phyloP scores from a whole-genome alignment of 2,888 invertebrate genomes.

The Melanchra persicariae region DNA sequence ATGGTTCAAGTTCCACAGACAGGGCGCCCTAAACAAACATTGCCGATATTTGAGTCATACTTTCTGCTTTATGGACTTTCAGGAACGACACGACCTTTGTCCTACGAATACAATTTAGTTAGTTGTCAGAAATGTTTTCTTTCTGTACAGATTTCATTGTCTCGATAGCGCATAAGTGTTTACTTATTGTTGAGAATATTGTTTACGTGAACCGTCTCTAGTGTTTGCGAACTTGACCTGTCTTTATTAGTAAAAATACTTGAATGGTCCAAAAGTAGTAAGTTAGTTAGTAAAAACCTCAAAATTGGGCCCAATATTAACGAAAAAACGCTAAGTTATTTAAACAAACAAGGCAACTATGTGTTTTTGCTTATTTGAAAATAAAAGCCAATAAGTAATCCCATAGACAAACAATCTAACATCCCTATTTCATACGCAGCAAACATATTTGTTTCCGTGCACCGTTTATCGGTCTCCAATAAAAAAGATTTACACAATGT shows the following conservation, averaged over 20 bases:
- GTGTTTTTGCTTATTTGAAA: background rate
- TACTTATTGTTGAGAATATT: conserved; percentile 18
- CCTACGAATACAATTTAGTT: conserved; percentile 58
- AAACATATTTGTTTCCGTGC: conserved; percentile 56
- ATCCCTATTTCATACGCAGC: conserved; percentile 33
- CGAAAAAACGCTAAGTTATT: conserved; percentile 13
- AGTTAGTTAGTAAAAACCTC: background rate
- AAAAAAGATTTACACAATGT: conserved; percentile 64
- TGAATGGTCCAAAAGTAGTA: no score
- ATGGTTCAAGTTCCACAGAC: conserved; percentile 73
- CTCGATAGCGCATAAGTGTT: conserved; percentile 5
- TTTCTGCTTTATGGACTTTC: conserved; percentile 63
- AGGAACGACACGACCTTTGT: conserved; percentile 58
- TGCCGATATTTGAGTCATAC: conserved; percentile 72
- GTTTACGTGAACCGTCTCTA: background rate
- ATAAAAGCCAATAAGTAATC: background rate
- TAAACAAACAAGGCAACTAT: background rate
- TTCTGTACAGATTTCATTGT: conserved; percentile 29
- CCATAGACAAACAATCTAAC: conserved; percentile 23
- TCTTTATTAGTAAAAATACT: conserved; percentile 20
- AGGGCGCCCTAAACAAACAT: conserved; percentile 73
- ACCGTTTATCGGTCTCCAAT: conserved; percentile 59
- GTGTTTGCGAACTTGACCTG: background rate
- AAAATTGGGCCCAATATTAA: background rate
- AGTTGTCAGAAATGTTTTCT: conserved; percentile 44